These are phyloP conservation scores for Camponotus vicinus DNA, from an alignment of 1,140 invertebrate genomes.

Conservation along the genomic window DNA sequence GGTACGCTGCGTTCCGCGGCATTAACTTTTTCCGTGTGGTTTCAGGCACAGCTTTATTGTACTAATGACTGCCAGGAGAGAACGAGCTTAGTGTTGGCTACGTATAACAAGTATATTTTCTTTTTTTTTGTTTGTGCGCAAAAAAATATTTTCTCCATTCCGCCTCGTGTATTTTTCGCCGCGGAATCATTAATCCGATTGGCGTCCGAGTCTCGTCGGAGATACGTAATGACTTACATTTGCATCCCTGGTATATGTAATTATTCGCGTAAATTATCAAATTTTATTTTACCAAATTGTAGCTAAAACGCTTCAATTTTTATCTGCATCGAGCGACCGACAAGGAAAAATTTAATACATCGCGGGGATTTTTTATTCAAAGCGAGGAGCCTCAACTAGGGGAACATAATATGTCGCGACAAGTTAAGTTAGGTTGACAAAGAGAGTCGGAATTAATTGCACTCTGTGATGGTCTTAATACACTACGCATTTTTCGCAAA, in stretches of 20 bases:
- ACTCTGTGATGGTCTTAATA: not conserved
- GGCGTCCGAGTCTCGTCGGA: not conserved
- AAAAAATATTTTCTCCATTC: not conserved
- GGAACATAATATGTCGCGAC: not conserved
- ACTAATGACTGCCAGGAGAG: slow-evolving; percentile 38
- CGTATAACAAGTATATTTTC: slow-evolving; percentile 14
- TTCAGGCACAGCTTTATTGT: slow-evolving; percentile 46
- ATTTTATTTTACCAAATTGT: not conserved
- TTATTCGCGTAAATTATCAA: slow-evolving; percentile 42
- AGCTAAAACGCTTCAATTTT: slow-evolving; percentile 12
- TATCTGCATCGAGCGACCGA: not conserved
- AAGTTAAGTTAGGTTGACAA: not conserved
- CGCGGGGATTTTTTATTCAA: not conserved
- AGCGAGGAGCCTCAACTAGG: not conserved
- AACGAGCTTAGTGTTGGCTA: not conserved
- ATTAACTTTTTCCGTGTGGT: slow-evolving; percentile 52
- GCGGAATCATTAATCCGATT: slow-evolving; percentile 19
- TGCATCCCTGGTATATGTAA: not conserved
- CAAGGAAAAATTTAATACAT: slow-evolving; percentile 2
- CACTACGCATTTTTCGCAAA: not conserved
- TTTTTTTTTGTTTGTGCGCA: not conserved
- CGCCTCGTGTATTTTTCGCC: not conserved
- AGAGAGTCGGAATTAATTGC: slow-evolving; percentile 28
- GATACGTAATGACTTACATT: not conserved
- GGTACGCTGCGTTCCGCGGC: slow-evolving; percentile 19